Conservation (phyloP, 2,888 invertebrate genomes). For the Hirtodrosophila cameraria region DNA sequence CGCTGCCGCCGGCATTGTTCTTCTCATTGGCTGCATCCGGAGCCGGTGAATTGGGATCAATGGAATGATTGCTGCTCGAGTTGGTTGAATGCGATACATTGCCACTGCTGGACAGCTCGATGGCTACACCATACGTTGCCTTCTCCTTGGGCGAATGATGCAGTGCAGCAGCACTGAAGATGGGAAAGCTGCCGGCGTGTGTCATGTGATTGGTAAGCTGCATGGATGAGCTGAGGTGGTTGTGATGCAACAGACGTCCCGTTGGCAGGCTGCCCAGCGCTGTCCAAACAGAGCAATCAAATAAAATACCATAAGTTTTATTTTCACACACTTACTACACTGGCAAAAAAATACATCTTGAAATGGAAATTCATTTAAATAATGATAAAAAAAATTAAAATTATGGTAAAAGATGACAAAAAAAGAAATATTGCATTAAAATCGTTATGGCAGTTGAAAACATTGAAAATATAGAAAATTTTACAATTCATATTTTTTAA, state of each 20-base stretch:
- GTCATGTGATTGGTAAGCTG: constrained; percentile 81
- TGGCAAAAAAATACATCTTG: no score
- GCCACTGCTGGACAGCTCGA: constrained; percentile 78
- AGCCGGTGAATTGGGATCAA: constrained; percentile 83
- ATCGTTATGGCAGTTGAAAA: no score
- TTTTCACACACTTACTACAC: constrained; percentile 32
- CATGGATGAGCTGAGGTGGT: constrained; percentile 82
- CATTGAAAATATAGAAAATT: no score
- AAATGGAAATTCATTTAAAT: no score
- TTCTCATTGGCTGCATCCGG: constrained; percentile 79
- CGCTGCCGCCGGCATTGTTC: constrained; percentile 81
- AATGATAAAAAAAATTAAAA: no score
- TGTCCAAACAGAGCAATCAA: constrained; percentile 32
- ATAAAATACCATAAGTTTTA: constrained; percentile 24
- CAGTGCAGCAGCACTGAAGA: constrained; percentile 75
- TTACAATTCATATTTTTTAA: no score
- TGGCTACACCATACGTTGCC: constrained; percentile 63
- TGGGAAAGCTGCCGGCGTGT: constrained; percentile 78
- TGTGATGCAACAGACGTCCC: constrained; percentile 83
- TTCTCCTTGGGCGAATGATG: constrained; percentile 74
- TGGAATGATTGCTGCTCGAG: constrained; percentile 83
- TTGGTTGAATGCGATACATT: constrained; percentile 82
- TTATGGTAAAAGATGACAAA: no score
- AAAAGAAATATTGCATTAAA: no score
- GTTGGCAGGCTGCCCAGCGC: constrained; percentile 81